Evolutionary conservation across 1,140 invertebrate species (phyloP), one percentile per base, ranked within the genome.

Genomic region (Ceratosolen solmsi): DNA sequence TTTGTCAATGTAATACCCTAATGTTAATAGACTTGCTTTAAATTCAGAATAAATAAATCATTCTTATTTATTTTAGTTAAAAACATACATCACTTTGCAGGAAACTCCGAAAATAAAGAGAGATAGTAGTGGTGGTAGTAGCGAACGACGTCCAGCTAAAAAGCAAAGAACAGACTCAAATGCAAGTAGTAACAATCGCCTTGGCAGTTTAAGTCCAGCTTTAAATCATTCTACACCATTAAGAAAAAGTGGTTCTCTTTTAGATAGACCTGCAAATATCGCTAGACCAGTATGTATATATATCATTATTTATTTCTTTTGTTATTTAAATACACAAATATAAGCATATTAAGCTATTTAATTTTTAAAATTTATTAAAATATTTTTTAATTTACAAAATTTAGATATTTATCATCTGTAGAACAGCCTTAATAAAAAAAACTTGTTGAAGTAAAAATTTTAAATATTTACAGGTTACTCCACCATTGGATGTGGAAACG

Each of bases 401-500:
- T 17, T 11, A 68, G 3, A 68, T 38, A 68, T 2, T 36, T 38
- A 68, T n/a, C 33, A 38, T 20, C 11, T 63, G 3, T 63, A 33
- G 27, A 38, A 9, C 22, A 38, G 27, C 7, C 33, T 20, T n/a
- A 38, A n/a, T 68, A n/a, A 38, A n/a, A 22, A 20, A 17, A n/a
- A 3, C 15, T 68, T 38, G 22, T 30, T 65, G 30, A 33, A 71
- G 9, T 20, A 70, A 68, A n/a, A 25, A 74, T 78, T 49, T 38
- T n/a, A 22, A 56, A 63, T 80, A 41, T 38, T 87, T 85, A 27
- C 92, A 97, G 94, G 95, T 94, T 75, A 94, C 94, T 1, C 94
- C 95, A 25, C 94, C 94, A 0, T 88, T 97, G 30, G 96, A 98
- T 88, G 92, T 97, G 77, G 94, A 94, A 88, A 94, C 94, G 49